Base-by-base conservation (phyloP, 2,888 invertebrate genomes). In the Brachyptera risi region DNA sequence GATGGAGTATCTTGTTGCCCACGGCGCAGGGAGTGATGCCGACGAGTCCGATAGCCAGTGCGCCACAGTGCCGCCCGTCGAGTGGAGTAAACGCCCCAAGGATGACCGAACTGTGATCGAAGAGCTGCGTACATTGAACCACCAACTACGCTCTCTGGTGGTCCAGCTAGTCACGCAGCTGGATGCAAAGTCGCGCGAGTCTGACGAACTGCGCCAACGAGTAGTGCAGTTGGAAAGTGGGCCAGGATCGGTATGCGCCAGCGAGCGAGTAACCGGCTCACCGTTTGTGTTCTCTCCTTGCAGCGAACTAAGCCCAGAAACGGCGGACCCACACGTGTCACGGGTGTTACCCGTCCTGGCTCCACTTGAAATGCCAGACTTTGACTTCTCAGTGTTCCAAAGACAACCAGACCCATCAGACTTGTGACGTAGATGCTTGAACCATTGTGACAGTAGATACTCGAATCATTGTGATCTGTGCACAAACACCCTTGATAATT, bases 121-220 rank as follows among this genome's bases (percentile, higher is more conserved):
- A 72, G 87, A 88, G 71, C 73, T 87, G 44, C 81, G 81, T 70
- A 83, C 81, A 50, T 74, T 86, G 9, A 87, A 85, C 70, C 80
- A 81, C 63, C 85, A 84, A 69, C 72, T 87, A 50, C 80, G 84
- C 64, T 74, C 75, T 17, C 73, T 81, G 11, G 78, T 83, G 7
- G 82, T 82, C 65, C 80, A 81, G 70, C 74, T 87, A 57, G 78
- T 87, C 13, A 74, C 80, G 51, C 83, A 87, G 71, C 74, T 87
- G 26, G 86, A 87, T 69, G 78, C 82, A n/a, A 79, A 83, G 60
- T 83, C 84, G 69, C 80, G 80, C 71, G 85, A 87, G 72, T 83
- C 84, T 61, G 78, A 78, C 58, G 76, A 78, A 57, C 71, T 86
- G 24, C 83, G 80, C 64, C 80, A 81, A 62, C 78, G 79, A 70